A percentile compares a stretch with the other conserved stretches of the same genome.
phyloP scores from a whole-genome alignment of 2,113 vertebrate genomes.

The Corythornis vintsioides region DNA sequence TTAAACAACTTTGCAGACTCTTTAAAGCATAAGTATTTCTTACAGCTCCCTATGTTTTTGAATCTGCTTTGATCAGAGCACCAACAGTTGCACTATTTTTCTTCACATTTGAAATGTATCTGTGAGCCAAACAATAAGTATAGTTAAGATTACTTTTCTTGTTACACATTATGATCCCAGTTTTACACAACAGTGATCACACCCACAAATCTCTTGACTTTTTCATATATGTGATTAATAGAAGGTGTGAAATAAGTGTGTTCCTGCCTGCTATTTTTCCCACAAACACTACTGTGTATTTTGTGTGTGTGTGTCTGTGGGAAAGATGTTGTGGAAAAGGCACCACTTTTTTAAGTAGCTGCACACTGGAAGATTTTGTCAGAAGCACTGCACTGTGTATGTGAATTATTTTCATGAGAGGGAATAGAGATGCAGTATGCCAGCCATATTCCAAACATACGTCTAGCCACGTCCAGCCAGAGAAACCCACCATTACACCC shows the following conservation, averaged over 20 bases:
- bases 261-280: neutral
- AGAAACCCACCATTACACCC: rapidly evolving
- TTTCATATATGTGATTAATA: neutral
- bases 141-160: neutral
- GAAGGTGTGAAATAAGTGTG: neutral
- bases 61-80: slow-evolving; percentile 1
- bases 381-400: rapidly evolving
- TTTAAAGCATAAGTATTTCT: slow-evolving; percentile 6
- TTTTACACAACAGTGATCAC: neutral
- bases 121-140: neutral
- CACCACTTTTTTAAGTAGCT: neutral
- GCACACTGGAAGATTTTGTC: neutral
- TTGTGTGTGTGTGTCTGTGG: neutral
- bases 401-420: neutral
- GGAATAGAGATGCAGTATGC: neutral
- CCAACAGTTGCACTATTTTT: neutral
- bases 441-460: neutral
- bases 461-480: neutral
- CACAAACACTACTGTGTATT: neutral
- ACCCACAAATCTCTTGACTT: neutral
- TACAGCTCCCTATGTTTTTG: neutral
- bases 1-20: slow-evolving; percentile 57
- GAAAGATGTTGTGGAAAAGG: neutral
- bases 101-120: neutral
- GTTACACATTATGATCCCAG: neutral